Evolutionary conservation across 2,888 invertebrate genomes (phyloP).

Genomic region (Callyntrura sp.): DNA sequence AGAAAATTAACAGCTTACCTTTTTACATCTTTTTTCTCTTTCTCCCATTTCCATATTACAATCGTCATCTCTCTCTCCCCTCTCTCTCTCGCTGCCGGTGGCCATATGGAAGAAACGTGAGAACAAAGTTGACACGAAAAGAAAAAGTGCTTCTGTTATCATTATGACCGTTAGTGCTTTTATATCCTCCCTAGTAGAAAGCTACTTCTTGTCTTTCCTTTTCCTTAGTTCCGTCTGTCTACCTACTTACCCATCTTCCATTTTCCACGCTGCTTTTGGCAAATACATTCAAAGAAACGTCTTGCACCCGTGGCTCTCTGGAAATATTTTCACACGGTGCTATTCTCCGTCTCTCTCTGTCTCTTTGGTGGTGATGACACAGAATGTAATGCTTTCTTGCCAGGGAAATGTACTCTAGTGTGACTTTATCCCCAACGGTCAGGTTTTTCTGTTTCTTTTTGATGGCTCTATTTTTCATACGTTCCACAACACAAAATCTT

Average conservation of each 20-base stretch:
- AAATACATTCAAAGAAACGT: constrained; percentile 8
- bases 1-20: too few species aligned
- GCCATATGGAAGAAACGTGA: constrained; percentile 40
- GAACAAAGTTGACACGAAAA: constrained; percentile 42
- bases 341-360: too few species aligned
- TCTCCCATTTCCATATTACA: too few species aligned
- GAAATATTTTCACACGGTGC: constrained; percentile 5
- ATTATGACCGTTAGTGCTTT: too few species aligned
- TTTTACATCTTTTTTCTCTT: too few species aligned
- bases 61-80: not conserved
- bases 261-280: not conserved
- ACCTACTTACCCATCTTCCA: too few species aligned
- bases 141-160: not conserved
- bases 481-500: not conserved
- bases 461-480: constrained; percentile 12
- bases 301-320: constrained; percentile 6
- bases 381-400: not conserved
- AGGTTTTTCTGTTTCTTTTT: constrained; percentile 7
- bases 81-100: not conserved
- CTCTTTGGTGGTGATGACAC: not conserved
- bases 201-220: not conserved
- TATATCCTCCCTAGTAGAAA: too few species aligned
- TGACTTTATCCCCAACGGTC: constrained; percentile 38
- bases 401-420: not conserved
- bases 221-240: not conserved